Percentiles rank a stretch among this genome's conserved stretches.
Evolutionary conservation across 2,797 vertebrate genomes (phyloP).

Genomic region (Channallabes apus): DNA sequence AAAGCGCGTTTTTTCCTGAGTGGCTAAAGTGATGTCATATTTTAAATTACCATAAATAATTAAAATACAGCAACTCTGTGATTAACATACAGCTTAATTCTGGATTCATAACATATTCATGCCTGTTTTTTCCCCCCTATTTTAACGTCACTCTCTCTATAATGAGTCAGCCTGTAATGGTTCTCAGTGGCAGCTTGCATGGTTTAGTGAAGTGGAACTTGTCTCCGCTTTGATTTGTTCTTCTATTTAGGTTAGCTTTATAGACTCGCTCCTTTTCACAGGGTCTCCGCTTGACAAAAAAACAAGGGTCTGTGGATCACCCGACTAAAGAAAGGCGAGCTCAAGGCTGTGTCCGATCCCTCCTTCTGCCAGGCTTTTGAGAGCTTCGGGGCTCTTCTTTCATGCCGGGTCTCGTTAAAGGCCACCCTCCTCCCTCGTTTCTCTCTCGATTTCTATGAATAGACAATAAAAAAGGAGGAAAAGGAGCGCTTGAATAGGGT

Average conservation of each 20-base stretch:
- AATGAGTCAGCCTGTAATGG: slow-evolving; percentile 11
- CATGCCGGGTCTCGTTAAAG: slow-evolving; percentile 58
- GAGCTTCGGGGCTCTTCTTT: slow-evolving; percentile 42
- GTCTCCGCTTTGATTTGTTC: slow-evolving; percentile 66
- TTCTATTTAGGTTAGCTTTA: slow-evolving; percentile 69
- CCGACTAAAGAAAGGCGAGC: slow-evolving; percentile 36
- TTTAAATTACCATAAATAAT: background rate
- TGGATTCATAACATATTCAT: background rate
- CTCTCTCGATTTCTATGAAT: slow-evolving; percentile 65
- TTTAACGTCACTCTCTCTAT: background rate
- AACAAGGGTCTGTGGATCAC: slow-evolving; percentile 46
- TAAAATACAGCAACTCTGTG: no score
- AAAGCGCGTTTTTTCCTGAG: background rate
- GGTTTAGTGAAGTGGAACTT: slow-evolving; percentile 60
- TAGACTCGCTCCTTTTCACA: slow-evolving; percentile 37
- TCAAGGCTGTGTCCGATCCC: slow-evolving; percentile 61
- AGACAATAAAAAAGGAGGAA: slow-evolving; percentile 47
- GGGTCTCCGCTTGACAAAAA: slow-evolving; percentile 67
- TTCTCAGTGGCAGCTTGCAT: slow-evolving; percentile 44
- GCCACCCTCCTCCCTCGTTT: slow-evolving; percentile 63
- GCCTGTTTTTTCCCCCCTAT: background rate
- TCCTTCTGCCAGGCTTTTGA: slow-evolving; percentile 52
- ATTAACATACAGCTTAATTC: background rate
- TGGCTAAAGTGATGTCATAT: background rate
- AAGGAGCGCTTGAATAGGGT: slow-evolving; percentile 53